Conservation (phyloP, 2,113 vertebrate genomes). For the Hippopotamus amphibius region DNA sequence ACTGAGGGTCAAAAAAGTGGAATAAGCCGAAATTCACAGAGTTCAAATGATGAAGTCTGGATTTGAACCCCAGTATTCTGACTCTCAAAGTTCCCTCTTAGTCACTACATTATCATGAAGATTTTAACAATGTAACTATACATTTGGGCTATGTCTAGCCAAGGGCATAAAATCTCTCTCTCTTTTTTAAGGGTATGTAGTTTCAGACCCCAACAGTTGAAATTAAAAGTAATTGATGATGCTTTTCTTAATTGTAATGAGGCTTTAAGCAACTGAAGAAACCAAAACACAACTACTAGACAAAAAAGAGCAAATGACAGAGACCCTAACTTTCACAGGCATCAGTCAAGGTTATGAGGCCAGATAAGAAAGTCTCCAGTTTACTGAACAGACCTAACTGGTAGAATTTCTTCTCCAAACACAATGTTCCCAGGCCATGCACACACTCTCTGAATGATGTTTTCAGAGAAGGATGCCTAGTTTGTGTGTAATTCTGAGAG, state of each 20-base stretch:
- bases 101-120: background rate
- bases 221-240: background rate
- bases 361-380: background rate
- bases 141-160: background rate
- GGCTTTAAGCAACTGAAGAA: background rate
- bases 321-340: background rate
- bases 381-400: background rate
- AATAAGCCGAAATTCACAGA: background rate
- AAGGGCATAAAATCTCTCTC: background rate
- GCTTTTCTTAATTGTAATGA: slow-evolving; percentile 20
- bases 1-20: background rate
- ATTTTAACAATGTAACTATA: background rate
- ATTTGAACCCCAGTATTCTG: background rate
- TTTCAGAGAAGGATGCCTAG: background rate
- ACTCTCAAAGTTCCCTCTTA: background rate
- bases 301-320: background rate
- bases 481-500: slow-evolving; percentile 37
- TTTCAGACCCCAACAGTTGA: background rate
- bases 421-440: background rate
- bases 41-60: background rate
- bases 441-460: background rate
- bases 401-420: slow-evolving; percentile 40
- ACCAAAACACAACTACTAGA: background rate
- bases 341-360: background rate
- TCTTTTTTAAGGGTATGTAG: background rate